Evolutionary conservation across 1,140 invertebrate species (phyloP), one percentile per base, ranked within the genome.

Genomic region (Camponotus floridanus): DNA sequence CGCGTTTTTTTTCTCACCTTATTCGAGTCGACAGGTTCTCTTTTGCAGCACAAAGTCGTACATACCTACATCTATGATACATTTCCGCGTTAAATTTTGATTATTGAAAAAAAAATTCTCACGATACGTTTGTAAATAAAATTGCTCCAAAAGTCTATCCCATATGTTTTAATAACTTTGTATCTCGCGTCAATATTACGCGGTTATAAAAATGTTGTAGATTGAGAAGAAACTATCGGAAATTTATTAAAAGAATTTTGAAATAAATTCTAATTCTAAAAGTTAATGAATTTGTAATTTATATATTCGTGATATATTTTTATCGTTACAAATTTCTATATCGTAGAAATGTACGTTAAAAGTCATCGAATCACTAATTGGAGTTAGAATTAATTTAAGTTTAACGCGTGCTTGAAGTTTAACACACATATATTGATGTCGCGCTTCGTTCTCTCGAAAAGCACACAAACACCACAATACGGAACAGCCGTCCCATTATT

Each of bases 21-120:
- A 73, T 83, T 83, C 57, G 79, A 83, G 55, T 64, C 55, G 68
- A 83, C 79, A 83, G 79, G 79, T 83, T 73, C 55, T 36, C 18
- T 61, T 74, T 74, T n/a, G 55, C 79, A 36, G 36, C 26, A 36
- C 11, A 83, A 51, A 51, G 15, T 21, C 39, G 31, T 68, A 80
- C 21, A 39, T 36, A 42, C 18, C 73, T 61, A 31, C 15, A 31
- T 57, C 7, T 31, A 5, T 36, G 39, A 62, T 48, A 83, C 68
- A 48, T 74, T 83, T 83, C 8, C 13, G 11, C 18, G 21, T 64
- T 45, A 21, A 1, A 39, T 55, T 18, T 51, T 33, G 26, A 79
- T 68, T 68, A 55, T 18, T 68, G 26, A 21, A 18, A 70, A 21
- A 33, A 33, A 15, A 36, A 65, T 62, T 76, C 45, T 15, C 26